Percentiles rank a stretch among this genome's conserved stretches.
Evolutionary conservation across 2,113 vertebrate species (phyloP).

Genomic region (Cyprinus carpio): DNA sequence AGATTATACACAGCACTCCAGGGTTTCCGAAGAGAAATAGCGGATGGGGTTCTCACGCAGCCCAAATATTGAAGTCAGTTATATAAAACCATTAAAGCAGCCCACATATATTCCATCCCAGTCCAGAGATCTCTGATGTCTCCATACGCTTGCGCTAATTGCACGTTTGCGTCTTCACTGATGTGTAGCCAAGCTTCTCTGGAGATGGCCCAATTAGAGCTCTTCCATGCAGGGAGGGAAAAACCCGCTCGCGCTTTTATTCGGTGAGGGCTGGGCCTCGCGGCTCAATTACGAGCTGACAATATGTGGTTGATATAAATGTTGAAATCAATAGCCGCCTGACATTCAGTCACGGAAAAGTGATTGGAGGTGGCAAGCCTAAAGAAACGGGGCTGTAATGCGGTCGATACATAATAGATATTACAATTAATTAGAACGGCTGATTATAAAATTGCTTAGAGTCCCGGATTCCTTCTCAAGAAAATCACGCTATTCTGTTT

Average conservation of each 20-base stretch:
- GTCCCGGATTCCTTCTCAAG: neutral
- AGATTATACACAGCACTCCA: conserved; percentile 60
- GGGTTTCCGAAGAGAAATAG: conserved; percentile 50
- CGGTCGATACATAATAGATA: conserved; percentile 14
- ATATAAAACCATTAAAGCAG: conserved; percentile 54
- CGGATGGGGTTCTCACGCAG: neutral
- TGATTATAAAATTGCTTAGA: conserved; percentile 2
- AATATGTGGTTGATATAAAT: conserved; percentile 16
- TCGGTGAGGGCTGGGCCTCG: conserved; percentile 12
- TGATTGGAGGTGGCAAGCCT: neutral
- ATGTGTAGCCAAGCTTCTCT: conserved; percentile 64
- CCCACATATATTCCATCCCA: conserved; percentile 17
- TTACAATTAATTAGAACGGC: neutral
- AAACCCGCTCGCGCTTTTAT: neutral
- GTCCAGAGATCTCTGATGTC: conserved; percentile 50
- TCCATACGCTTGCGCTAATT: conserved; percentile 66
- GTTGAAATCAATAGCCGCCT: conserved; percentile 23
- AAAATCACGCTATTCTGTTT: neutral
- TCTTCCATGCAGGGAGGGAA: conserved; percentile 59
- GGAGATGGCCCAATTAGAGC: conserved; percentile 69
- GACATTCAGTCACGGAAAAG: conserved; percentile 19
- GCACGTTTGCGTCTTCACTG: conserved; percentile 62
- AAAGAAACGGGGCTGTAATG: neutral
- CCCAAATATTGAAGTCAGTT: conserved; percentile 46
- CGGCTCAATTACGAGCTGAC: conserved; percentile 32